A percentile compares a stretch with the other conserved stretches of the same genome.
Evolutionary conservation across 2,113 vertebrate genomes (phyloP).

Genomic region (Protomyctophum bolini): DNA sequence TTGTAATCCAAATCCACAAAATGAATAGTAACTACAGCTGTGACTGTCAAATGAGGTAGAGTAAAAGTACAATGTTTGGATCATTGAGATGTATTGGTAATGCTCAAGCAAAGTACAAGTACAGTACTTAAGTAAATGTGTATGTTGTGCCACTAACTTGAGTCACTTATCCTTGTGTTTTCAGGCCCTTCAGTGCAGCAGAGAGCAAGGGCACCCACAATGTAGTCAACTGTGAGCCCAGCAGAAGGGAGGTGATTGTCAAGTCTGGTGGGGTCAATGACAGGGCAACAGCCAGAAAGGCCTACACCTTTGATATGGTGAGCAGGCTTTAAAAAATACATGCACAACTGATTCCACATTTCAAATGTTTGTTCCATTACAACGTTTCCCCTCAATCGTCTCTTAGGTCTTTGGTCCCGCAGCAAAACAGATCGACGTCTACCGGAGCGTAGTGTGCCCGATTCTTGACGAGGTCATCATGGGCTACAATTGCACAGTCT

Average conservation of each 20-base stretch:
- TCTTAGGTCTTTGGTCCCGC: slow-evolving; percentile 90
- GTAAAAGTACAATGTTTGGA: neutral
- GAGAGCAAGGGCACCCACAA: slow-evolving; percentile 86
- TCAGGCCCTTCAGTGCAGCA: slow-evolving; percentile 88
- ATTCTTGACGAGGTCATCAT: slow-evolving; percentile 98
- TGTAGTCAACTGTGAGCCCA: slow-evolving; percentile 87
- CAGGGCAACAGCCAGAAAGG: slow-evolving; percentile 87
- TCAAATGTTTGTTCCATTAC: neutral
- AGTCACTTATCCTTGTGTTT: slow-evolving; percentile 27
- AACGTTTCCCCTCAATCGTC: neutral
- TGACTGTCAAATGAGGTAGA: neutral
- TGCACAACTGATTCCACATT: neutral
- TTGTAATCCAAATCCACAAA: too few species aligned
- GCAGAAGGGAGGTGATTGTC: slow-evolving; percentile 86
- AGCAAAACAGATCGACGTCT: slow-evolving; percentile 98
- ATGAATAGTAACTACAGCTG: neutral
- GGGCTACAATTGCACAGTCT: slow-evolving; percentile 98
- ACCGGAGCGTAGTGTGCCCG: slow-evolving; percentile 92
- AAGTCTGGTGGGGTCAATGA: slow-evolving; percentile 85
- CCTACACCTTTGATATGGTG: slow-evolving; percentile 97
- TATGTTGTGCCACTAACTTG: neutral
- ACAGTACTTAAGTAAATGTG: neutral
- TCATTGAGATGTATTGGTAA: too few species aligned
- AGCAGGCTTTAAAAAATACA: slow-evolving; percentile 5
- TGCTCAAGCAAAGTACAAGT: too few species aligned